A percentile compares a stretch with the other conserved stretches of the same genome.
These are phyloP conservation scores for Caloenas nicobarica DNA, from an alignment of 2,113 vertebrate species.

Conservation along the genomic window DNA sequence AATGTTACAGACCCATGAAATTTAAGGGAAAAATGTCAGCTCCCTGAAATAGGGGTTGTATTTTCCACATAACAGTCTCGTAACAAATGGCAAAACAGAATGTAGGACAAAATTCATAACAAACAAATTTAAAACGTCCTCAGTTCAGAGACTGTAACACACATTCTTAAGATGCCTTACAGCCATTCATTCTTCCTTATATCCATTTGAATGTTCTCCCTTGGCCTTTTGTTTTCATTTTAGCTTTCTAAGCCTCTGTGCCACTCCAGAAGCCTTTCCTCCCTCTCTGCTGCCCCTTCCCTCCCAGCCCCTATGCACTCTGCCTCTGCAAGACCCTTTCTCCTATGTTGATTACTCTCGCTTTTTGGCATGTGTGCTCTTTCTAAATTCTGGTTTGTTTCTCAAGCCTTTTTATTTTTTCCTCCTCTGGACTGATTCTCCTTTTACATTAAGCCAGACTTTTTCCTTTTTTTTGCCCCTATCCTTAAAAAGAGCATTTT, in stretches of 20 bases:
- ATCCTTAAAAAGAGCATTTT: constrained; percentile 42
- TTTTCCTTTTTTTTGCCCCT: too few relatives aligned
- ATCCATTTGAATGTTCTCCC: constrained; percentile 50
- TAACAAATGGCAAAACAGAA: background rate
- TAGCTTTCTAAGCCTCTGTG: constrained; percentile 33
- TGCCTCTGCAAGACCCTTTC: constrained; percentile 6
- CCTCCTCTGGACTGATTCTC: background rate
- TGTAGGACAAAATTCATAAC: background rate
- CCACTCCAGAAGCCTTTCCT: background rate
- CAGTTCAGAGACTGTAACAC: background rate
- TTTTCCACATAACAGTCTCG: background rate
- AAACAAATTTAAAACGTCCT: constrained; percentile 29
- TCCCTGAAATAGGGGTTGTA: background rate
- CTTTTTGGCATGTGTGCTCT: background rate
- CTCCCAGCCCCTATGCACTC: background rate
- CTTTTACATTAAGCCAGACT: constrained; percentile 16
- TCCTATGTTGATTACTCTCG: background rate
- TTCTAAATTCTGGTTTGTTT: constrained; percentile 9
- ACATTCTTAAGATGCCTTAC: constrained; percentile 42
- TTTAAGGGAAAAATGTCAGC: background rate
- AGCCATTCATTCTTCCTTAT: constrained; percentile 41
- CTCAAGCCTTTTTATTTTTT: background rate
- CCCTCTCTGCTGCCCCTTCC: background rate
- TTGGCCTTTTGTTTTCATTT: constrained; percentile 55
- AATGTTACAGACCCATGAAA: background rate